Evolutionary conservation across 2,888 invertebrate genomes (phyloP).

Genomic region (Drosophila peninsularis): DNA sequence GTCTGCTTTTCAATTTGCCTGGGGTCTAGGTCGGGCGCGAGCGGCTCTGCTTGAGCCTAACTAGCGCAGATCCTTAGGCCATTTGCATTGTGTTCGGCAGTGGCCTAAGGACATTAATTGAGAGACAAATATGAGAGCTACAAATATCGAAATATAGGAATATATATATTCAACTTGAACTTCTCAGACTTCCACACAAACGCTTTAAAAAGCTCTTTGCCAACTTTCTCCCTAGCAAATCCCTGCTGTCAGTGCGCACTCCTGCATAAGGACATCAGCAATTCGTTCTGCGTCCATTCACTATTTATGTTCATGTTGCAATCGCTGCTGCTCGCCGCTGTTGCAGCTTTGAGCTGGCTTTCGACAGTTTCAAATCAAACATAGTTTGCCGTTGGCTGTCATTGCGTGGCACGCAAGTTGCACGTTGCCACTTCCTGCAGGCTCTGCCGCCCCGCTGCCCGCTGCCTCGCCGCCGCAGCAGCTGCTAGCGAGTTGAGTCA

Average conservation of each 20-base stretch:
- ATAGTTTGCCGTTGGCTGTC: conserved; percentile 53
- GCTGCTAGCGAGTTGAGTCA: conserved; percentile 48
- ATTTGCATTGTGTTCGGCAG: neutral
- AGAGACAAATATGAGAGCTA: too few species aligned
- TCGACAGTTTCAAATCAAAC: conserved; percentile 70
- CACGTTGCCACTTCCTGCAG: conserved; percentile 24
- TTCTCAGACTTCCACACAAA: too few species aligned
- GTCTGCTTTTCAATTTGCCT: conserved; percentile 34
- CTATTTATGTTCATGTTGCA: conserved; percentile 7
- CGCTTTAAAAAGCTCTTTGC: too few species aligned
- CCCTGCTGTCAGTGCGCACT: too few species aligned
- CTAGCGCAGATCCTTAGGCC: neutral
- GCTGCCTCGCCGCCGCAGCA: neutral
- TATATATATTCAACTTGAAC: neutral
- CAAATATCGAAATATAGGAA: too few species aligned
- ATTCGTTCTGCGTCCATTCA: conserved; percentile 1
- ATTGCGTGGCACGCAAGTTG: conserved; percentile 65
- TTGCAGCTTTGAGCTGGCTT: conserved; percentile 35
- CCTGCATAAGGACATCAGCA: neutral
- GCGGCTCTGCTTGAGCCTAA: too few species aligned
- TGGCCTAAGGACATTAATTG: neutral
- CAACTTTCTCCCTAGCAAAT: neutral
- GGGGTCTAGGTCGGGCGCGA: neutral
- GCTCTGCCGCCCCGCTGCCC: conserved; percentile 1
- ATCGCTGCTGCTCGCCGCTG: conserved; percentile 26